Percentiles rank a stretch among this genome's conserved stretches.
Evolutionary conservation across 2,113 vertebrate genomes (phyloP).

Genomic region (Alectura lathami): DNA sequence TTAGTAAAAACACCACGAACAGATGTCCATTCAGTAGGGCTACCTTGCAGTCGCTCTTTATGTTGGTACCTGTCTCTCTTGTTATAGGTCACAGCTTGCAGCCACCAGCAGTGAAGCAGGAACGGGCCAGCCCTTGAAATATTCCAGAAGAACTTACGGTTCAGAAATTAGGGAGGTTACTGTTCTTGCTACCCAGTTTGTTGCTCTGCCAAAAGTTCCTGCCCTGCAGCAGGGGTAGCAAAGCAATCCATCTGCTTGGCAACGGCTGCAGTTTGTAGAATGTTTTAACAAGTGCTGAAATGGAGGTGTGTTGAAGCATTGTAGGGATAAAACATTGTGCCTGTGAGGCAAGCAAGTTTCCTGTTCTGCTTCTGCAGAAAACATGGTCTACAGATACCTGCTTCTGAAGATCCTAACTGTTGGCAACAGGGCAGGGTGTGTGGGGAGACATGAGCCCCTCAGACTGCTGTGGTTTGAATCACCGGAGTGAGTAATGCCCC

Average conservation of each 20-base stretch:
- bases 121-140: background rate
- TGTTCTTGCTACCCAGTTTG: background rate
- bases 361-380: background rate
- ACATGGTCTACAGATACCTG: fast-evolving
- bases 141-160: background rate
- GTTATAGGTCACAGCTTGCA: background rate
- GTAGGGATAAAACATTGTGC: background rate
- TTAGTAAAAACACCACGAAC: background rate
- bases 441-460: background rate
- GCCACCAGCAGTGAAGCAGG: background rate
- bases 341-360: background rate
- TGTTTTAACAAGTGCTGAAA: background rate
- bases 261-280: fast-evolving
- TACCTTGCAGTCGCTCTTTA: background rate
- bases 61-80: background rate
- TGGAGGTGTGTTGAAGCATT: background rate
- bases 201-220: background rate
- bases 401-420: background rate
- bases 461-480: background rate
- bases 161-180: background rate
- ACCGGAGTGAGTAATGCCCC: background rate
- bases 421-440: fast-evolving
- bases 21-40: background rate
- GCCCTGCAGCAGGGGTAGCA: background rate
- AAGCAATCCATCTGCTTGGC: background rate